Conservation (phyloP, 1,140 invertebrate genomes). For the Choristoneura fumiferana region DNA sequence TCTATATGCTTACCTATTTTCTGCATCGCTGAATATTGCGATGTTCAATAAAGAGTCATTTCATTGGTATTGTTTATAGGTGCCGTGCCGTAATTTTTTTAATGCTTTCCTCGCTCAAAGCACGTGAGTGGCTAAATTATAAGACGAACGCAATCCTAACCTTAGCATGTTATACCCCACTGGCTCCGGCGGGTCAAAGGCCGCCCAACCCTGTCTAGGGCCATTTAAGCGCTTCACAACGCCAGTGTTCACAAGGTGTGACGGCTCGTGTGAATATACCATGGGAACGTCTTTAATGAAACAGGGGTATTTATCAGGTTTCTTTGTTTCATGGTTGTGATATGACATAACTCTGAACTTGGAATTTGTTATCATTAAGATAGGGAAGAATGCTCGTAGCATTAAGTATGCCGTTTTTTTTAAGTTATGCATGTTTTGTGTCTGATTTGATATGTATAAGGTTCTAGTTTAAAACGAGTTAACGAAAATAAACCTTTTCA, state of each 20-base stretch:
- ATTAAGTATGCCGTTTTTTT: constrained; percentile 22
- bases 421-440: constrained; percentile 6
- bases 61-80: too few relatives aligned
- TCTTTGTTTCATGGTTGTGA: constrained; percentile 3
- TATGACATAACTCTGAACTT: constrained; percentile 8
- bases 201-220: constrained; percentile 41
- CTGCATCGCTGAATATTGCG: too few relatives aligned
- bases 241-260: constrained; percentile 51
- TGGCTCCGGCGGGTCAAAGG: constrained; percentile 47
- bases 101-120: too few relatives aligned
- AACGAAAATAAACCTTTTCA: too few relatives aligned
- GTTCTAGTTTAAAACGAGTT: too few relatives aligned
- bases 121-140: background rate
- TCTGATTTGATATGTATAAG: too few relatives aligned
- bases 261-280: constrained; percentile 59
- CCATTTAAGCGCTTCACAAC: constrained; percentile 45
- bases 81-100: too few relatives aligned
- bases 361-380: constrained; percentile 12
- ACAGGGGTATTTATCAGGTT: constrained; percentile 5
- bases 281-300: constrained; percentile 42
- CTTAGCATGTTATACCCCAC: background rate
- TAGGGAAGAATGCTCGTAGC: background rate
- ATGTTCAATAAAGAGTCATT: too few relatives aligned
- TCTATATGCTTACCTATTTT: too few relatives aligned
- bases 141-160: background rate